Base-by-base conservation (phyloP, 30 jellyfish, hydroid and myxozoan genomes). In the Hydra vulgaris region DNA sequence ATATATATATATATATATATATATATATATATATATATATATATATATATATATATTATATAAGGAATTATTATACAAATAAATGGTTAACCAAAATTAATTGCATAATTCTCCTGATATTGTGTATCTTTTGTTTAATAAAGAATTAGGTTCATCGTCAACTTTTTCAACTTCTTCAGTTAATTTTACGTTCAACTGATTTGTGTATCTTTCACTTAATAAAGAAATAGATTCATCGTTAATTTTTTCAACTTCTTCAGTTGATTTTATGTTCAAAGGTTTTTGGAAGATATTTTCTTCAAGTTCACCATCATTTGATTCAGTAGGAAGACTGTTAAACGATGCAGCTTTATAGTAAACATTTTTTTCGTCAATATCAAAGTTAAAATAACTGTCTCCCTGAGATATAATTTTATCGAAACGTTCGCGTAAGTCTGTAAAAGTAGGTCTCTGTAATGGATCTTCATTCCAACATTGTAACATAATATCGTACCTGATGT, bases 291-390 rank as follows among this genome's bases (percentile, higher is more conserved):
- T 1, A 16, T 68, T 16, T 23, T 68, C 75, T n/a, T n/a, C 75
- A 7, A 68, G 27, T 16, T 3, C 27, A 16, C 16, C 75, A 68
- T 68, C 75, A 68, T 15, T 16, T 68, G 25, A 1, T n/a, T 68
- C 75, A 23, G 75, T 3, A 3, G 87, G 97, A 19, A 88, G 53
- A 66, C 99, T 94, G 8, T 25, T 79, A 78, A 94, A 94, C 66
- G 99, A 94, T 0, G 99, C 92, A 23, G 88, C 99, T 76, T 94
- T 94, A 80, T 94, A 94, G 73, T 94, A 94, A 16, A 90, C 84
- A 8, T 78, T 84, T 16, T 78, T 52, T 75, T 88, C 88, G 71
- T 94, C 95, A 66, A 94, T 20, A 70, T 88, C 89, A 82, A 94
- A 85, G 53, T 85, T 87, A 17, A 94, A 81, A 76, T 94, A 94